A percentile compares a stretch with the other conserved stretches of the same genome.
These are phyloP conservation scores for Drosophila lowei DNA, from an alignment of 1,140 invertebrate genomes.

Conservation along the genomic window DNA sequence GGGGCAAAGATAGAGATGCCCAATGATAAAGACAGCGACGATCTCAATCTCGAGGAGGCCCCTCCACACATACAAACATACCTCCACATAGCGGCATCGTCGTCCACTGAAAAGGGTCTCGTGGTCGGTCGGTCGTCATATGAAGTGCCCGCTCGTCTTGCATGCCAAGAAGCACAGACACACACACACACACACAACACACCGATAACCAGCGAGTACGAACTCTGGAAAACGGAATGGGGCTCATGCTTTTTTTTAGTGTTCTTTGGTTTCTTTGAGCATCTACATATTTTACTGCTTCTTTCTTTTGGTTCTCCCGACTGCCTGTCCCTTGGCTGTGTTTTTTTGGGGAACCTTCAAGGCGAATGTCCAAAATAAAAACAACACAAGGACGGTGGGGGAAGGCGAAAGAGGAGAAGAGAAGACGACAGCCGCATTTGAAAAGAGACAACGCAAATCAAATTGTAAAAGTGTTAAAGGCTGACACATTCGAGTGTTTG, in stretches of 20 bases:
- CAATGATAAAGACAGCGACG: slow-evolving; percentile 51
- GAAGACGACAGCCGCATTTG: slow-evolving; percentile 40
- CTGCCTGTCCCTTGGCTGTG: slow-evolving; percentile 7
- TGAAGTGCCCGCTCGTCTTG: slow-evolving; percentile 25
- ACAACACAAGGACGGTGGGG: not conserved
- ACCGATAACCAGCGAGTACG: slow-evolving; percentile 13
- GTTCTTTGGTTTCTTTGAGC: slow-evolving; percentile 39
- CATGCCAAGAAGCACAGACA: slow-evolving; percentile 5
- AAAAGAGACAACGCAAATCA: slow-evolving; percentile 52
- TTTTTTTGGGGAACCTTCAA: slow-evolving; percentile 36
- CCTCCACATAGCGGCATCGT: slow-evolving; percentile 2
- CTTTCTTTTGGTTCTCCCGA: slow-evolving; percentile 7
- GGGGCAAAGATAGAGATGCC: slow-evolving; percentile 42
- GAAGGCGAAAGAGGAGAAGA: slow-evolving; percentile 2
- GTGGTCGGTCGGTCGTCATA: slow-evolving; percentile 10
- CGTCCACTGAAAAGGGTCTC: slow-evolving; percentile 41
- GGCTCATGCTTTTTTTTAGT: slow-evolving; percentile 42
- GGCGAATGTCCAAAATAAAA: slow-evolving; percentile 38
- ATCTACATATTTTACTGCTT: slow-evolving; percentile 26
- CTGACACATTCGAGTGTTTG: slow-evolving; percentile 61
- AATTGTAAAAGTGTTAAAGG: slow-evolving; percentile 61
- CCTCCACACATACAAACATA: not conserved
- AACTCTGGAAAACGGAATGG: slow-evolving; percentile 14
- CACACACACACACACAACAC: not conserved
- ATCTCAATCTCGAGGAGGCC: slow-evolving; percentile 37